These are phyloP conservation scores for Parazoanthus darwini DNA, from an alignment of 92 coral and sea anemone genomes.

Conservation along the genomic window DNA sequence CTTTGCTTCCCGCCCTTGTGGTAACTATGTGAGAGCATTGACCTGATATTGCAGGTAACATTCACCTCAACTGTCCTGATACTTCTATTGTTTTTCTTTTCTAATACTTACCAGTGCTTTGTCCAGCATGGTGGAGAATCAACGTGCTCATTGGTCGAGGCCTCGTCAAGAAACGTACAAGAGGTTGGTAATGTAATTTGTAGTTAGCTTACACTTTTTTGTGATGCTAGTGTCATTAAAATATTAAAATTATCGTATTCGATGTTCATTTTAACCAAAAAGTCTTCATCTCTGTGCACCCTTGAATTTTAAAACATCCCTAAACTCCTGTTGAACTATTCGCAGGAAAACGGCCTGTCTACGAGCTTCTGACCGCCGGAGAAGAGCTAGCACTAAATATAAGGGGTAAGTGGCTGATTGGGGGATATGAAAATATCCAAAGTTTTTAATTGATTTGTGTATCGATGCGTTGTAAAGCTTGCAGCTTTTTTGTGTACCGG, in stretches of 20 bases:
- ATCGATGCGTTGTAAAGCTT: too few species aligned
- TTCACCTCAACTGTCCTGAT: background rate
- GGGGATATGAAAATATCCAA: too few species aligned
- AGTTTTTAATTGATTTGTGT: too few species aligned
- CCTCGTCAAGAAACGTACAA: constrained; percentile 61
- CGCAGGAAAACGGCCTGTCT: constrained; percentile 58
- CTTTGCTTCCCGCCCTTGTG: too few species aligned
- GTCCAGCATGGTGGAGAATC: constrained; percentile 78
- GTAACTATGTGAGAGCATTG: too few species aligned
- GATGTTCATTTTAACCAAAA: too few species aligned
- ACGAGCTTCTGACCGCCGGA: constrained; percentile 60
- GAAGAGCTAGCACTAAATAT: constrained; percentile 55
- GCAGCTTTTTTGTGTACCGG: too few species aligned
- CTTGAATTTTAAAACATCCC: background rate
- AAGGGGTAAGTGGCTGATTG: constrained; percentile 41
- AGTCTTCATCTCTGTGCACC: too few species aligned
- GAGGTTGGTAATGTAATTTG: constrained; percentile 41
- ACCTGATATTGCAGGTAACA: background rate
- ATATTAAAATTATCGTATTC: too few species aligned
- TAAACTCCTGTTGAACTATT: background rate
- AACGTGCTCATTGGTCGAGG: constrained; percentile 66
- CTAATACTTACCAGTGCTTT: constrained; percentile 34
- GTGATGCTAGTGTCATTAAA: background rate
- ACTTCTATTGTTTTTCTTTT: background rate
- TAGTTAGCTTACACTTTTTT: background rate